phyloP scores from a whole-genome alignment of 1,140 invertebrate species.

The Aphaenogaster rudis region DNA sequence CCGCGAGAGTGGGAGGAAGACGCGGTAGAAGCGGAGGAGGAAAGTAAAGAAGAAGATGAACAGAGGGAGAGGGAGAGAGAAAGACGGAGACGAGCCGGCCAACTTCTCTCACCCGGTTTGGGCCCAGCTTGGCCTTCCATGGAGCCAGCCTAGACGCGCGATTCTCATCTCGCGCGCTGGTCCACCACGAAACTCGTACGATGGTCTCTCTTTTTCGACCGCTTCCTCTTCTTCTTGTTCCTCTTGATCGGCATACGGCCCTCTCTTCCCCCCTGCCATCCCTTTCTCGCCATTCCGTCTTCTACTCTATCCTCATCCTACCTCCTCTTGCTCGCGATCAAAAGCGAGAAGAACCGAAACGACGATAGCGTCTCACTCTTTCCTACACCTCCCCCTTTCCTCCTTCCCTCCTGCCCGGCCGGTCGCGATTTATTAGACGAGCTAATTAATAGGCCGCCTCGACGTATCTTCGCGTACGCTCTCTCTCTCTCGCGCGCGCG shows the following conservation, averaged over 20 bases:
- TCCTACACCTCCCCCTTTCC: neutral
- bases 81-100: slow-evolving; percentile 61
- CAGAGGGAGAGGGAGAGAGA: slow-evolving; percentile 48
- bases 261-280: neutral
- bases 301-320: neutral
- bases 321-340: slow-evolving; percentile 19
- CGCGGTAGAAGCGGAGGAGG: slow-evolving; percentile 53
- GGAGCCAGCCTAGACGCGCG: slow-evolving; percentile 72
- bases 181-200: slow-evolving; percentile 75
- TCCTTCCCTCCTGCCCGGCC: neutral
- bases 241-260: slow-evolving; percentile 18
- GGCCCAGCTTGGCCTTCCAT: slow-evolving; percentile 66
- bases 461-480: slow-evolving; percentile 51
- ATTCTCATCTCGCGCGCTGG: slow-evolving; percentile 74
- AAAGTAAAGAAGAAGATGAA: slow-evolving; percentile 44
- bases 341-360: slow-evolving; percentile 24
- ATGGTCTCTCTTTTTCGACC: slow-evolving; percentile 61
- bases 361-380: slow-evolving; percentile 40
- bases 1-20: slow-evolving; percentile 40
- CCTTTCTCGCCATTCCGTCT: slow-evolving; percentile 8
- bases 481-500: slow-evolving; percentile 37
- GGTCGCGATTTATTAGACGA: slow-evolving; percentile 81
- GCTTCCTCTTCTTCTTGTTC: slow-evolving; percentile 46
- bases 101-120: slow-evolving; percentile 78
- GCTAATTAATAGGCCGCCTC: slow-evolving; percentile 83